Conservation (phyloP, 2,888 invertebrate species). For the Cheiracanthium punctorium region DNA sequence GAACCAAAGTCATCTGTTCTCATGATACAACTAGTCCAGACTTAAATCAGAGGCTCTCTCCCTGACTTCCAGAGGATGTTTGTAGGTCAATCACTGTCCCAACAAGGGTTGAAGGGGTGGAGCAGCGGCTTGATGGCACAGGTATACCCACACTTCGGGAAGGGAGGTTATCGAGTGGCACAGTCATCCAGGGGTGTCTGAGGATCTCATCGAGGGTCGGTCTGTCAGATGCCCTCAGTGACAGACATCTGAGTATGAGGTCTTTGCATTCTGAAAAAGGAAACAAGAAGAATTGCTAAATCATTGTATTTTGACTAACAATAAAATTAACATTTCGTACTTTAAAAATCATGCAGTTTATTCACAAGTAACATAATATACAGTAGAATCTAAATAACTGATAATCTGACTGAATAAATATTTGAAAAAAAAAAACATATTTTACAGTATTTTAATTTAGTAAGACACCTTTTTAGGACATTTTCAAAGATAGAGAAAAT, state of each 20-base stretch:
- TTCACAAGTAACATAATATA: too few species aligned
- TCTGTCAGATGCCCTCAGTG: slow-evolving; percentile 78
- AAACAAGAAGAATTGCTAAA: not conserved
- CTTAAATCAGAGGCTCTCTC: slow-evolving; percentile 54
- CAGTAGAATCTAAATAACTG: too few species aligned
- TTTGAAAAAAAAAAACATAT: too few species aligned
- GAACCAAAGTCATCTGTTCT: not conserved
- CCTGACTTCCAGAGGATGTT: slow-evolving; percentile 39
- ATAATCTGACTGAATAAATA: too few species aligned
- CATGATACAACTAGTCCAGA: slow-evolving; percentile 20
- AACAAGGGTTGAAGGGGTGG: not conserved
- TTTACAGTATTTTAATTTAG: too few species aligned
- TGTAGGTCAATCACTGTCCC: slow-evolving; percentile 1
- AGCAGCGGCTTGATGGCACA: slow-evolving; percentile 22
- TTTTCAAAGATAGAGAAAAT: too few species aligned
- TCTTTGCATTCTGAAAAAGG: slow-evolving; percentile 78
- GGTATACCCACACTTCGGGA: slow-evolving; percentile 70
- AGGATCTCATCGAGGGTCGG: slow-evolving; percentile 78
- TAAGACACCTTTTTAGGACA: too few species aligned
- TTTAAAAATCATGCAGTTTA: too few species aligned
- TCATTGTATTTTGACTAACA: too few species aligned
- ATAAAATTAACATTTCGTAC: too few species aligned
- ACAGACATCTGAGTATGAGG: slow-evolving; percentile 79
- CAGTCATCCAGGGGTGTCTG: slow-evolving; percentile 78
- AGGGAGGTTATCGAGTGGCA: slow-evolving; percentile 72